phyloP scores from a whole-genome alignment of 2,888 invertebrate species.

The Microchrysa polita region DNA sequence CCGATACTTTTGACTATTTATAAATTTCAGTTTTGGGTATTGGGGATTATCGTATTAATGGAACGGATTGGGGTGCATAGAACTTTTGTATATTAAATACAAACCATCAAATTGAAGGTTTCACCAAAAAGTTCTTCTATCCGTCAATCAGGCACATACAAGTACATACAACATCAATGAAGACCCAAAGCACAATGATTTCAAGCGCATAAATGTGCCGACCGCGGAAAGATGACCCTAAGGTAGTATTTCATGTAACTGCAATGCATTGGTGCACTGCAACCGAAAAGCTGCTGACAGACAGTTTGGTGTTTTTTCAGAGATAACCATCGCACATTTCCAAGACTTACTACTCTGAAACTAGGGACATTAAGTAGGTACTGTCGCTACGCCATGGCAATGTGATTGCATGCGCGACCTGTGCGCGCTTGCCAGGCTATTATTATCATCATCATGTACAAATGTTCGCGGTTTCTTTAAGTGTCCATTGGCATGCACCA shows the following conservation, averaged over 20 bases:
- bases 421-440: conserved; percentile 26
- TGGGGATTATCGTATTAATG: too few relatives aligned
- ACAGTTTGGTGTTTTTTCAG: conserved; percentile 10
- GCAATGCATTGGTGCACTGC: conserved; percentile 28
- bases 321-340: conserved; percentile 32
- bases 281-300: conserved; percentile 2
- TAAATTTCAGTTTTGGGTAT: too few relatives aligned
- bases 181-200: too few relatives aligned
- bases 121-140: too few relatives aligned
- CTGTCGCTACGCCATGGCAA: too few relatives aligned
- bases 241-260: conserved; percentile 30
- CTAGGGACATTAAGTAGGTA: neutral
- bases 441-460: conserved; percentile 44
- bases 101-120: too few relatives aligned
- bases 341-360: conserved; percentile 23
- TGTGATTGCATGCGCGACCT: conserved; percentile 17
- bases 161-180: too few relatives aligned
- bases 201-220: too few relatives aligned
- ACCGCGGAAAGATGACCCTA: neutral
- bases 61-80: too few relatives aligned
- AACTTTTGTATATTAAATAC: too few relatives aligned
- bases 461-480: conserved; percentile 22
- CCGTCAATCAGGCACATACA: too few relatives aligned
- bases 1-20: too few relatives aligned
- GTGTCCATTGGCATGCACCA: conserved; percentile 54